Evolutionary conservation across 2,797 vertebrate genomes (phyloP).

Genomic region (Heteromormyrus szaboi): DNA sequence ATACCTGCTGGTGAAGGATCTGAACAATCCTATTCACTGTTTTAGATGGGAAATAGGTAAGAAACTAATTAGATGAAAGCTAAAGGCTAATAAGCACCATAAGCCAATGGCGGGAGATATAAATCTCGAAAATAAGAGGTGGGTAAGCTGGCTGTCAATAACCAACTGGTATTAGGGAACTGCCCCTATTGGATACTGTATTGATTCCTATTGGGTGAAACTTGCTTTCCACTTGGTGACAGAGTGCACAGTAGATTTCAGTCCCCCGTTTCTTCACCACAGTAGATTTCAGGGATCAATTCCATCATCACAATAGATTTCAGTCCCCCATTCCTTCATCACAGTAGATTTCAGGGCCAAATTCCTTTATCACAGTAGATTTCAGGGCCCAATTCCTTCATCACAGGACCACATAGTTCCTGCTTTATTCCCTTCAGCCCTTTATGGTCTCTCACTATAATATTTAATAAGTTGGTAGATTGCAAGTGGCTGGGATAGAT

Average conservation of each 20-base stretch:
- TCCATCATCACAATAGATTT: neutral
- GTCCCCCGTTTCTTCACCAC: neutral
- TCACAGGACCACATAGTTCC: neutral
- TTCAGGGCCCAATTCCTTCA: neutral
- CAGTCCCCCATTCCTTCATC: neutral
- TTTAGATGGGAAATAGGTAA: neutral
- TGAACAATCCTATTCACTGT: neutral
- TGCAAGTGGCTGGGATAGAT: neutral
- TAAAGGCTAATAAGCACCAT: neutral
- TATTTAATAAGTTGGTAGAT: neutral
- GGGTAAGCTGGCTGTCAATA: neutral
- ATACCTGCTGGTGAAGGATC: neutral
- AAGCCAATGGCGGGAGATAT: neutral
- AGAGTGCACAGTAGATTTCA: neutral
- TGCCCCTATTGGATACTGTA: neutral
- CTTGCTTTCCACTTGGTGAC: neutral
- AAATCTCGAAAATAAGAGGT: neutral
- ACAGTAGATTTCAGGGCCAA: neutral
- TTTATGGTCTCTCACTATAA: neutral
- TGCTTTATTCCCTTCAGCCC: neutral
- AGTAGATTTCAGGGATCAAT: neutral
- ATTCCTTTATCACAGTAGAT: neutral
- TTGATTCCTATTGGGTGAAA: neutral
- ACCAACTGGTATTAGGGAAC: neutral
- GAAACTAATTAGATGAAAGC: neutral